A percentile compares a stretch with the other conserved stretches of the same genome.
phyloP scores from a whole-genome alignment of 2,888 invertebrate species.

The Operophtera brumata region DNA sequence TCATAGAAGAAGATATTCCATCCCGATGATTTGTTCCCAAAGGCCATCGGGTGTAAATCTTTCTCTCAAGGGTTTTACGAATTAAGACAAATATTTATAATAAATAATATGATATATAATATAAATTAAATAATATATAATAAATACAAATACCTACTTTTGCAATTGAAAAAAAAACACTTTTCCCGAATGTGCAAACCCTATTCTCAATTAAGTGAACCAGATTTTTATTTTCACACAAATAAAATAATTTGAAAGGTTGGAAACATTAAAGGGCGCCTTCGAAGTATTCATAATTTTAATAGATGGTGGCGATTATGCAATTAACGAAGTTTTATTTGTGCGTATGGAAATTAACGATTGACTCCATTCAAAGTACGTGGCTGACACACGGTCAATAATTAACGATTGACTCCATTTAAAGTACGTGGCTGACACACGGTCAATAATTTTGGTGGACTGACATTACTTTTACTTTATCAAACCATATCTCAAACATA shows the following conservation, averaged over 20 bases:
- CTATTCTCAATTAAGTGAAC: conserved; percentile 7
- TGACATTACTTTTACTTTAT: background rate
- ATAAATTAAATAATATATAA: too few species aligned
- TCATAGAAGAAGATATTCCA: too few species aligned
- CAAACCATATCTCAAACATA: too few species aligned
- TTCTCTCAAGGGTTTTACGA: too few species aligned
- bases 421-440: conserved; percentile 6
- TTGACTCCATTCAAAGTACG: conserved; percentile 11
- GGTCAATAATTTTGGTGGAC: background rate
- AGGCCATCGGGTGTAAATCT: too few species aligned
- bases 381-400: conserved; percentile 8
- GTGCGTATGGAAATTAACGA: conserved; percentile 11
- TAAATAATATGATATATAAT: too few species aligned
- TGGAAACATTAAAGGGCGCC: conserved; percentile 30
- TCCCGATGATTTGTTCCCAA: too few species aligned
- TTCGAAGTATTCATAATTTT: conserved; percentile 22
- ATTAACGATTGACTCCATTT: conserved; percentile 17
- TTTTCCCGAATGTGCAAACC: background rate
- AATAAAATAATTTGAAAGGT: conserved; percentile 31
- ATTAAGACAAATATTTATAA: too few species aligned
- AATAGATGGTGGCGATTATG: conserved; percentile 18
- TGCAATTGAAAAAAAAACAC: too few species aligned
- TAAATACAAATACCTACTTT: too few species aligned
- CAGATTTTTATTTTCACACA: conserved; percentile 6
- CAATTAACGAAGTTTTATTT: conserved; percentile 12